Percentiles rank a stretch among this genome's conserved stretches.
phyloP scores from a whole-genome alignment of 2,888 invertebrate genomes.

The Choristoneura rosaceana region DNA sequence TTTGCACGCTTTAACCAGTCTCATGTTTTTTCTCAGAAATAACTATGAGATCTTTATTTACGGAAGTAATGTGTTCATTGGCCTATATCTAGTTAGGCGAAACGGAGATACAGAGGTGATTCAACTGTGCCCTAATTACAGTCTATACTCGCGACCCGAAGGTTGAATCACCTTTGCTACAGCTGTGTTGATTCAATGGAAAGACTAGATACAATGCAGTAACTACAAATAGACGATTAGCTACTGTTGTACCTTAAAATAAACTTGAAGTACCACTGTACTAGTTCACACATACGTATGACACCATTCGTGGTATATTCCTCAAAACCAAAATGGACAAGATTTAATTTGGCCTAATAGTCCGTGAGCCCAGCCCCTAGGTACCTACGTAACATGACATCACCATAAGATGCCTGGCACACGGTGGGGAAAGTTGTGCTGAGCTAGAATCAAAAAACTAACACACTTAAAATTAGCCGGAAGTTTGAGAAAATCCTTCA shows the following conservation, averaged over 20 bases:
- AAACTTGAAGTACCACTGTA: background rate
- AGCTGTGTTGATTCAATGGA: conserved; percentile 1
- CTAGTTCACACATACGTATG: no score
- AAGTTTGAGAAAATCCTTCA: no score
- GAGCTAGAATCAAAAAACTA: no score
- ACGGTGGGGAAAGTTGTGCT: no score
- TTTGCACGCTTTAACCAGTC: no score
- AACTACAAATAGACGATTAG: background rate
- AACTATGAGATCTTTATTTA: background rate
- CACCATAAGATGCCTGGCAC: no score
- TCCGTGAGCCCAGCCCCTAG: no score
- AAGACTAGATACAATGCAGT: background rate
- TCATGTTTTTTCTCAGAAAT: background rate
- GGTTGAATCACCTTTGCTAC: conserved; percentile 2
- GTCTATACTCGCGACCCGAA: conserved; percentile 34
- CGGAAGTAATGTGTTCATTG: conserved; percentile 19
- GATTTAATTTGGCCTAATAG: background rate
- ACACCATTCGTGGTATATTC: no score
- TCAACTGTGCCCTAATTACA: conserved; percentile 50
- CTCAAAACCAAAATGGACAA: background rate
- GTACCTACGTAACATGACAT: no score
- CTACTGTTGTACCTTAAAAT: background rate
- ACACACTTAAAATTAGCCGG: no score
- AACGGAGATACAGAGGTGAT: conserved; percentile 43
- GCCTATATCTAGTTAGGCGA: conserved; percentile 41